These are phyloP conservation scores for Xyrauchen texanus DNA, from an alignment of 2,113 vertebrate species.

Conservation along the genomic window DNA sequence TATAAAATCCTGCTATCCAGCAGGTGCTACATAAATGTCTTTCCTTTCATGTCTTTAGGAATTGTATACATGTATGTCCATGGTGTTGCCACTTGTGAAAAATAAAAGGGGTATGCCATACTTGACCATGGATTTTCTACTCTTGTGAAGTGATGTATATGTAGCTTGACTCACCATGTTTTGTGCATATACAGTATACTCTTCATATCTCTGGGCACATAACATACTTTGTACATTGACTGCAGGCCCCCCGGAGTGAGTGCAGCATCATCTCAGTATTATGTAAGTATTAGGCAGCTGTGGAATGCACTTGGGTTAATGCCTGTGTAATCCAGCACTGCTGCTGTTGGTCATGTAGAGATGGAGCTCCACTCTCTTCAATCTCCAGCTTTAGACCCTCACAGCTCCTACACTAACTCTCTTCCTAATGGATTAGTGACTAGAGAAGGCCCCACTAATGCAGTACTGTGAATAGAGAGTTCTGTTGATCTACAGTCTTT, in stretches of 20 bases:
- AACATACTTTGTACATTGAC: neutral
- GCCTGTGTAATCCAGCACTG: conserved; percentile 45
- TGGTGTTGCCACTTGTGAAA: too few relatives aligned
- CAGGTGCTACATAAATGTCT: too few relatives aligned
- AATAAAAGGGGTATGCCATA: neutral
- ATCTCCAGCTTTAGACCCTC: conserved; percentile 8
- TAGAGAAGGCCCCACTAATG: conserved; percentile 6
- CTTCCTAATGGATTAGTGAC: conserved; percentile 26
- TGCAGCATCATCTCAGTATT: conserved; percentile 10
- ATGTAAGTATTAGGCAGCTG: conserved; percentile 36
- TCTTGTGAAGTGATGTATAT: neutral
- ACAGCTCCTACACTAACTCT: neutral
- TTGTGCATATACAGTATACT: neutral
- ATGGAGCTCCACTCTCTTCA: neutral
- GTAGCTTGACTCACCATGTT: neutral
- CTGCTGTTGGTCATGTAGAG: conserved; percentile 2
- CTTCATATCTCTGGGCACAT: neutral
- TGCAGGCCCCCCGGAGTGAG: neutral
- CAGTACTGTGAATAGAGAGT: neutral
- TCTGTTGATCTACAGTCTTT: neutral
- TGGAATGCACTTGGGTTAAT: conserved; percentile 45
- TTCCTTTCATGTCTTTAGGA: too few relatives aligned
- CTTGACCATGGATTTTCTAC: neutral
- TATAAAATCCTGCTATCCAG: too few relatives aligned
- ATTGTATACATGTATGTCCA: too few relatives aligned